Base-by-base conservation (phyloP, 2,888 invertebrate genomes). In the Aphelenchoides bicaudatus region DNA sequence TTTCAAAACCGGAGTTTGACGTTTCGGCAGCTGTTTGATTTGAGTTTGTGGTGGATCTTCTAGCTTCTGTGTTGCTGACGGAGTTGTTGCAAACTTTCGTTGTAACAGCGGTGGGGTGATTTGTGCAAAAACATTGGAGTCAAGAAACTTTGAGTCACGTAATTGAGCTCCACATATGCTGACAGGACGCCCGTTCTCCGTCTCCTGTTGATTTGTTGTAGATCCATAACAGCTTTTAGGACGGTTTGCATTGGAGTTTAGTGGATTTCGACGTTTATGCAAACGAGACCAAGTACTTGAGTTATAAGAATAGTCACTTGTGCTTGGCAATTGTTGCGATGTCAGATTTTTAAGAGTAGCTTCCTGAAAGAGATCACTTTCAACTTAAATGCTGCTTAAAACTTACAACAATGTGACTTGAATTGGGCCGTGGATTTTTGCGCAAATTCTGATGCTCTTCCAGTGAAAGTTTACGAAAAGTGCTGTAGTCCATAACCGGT, bases 391-490 rank as follows among this genome's bases (percentile, higher is more conserved):
- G n/a, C n/a, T n/a, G n/a, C n/a, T n/a, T n/a, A n/a, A n/a, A n/a
- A n/a, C n/a, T n/a, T n/a, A n/a, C n/a, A 6, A 51, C 52, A 8
- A 51, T 31, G 21, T 51, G 52, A 10, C 47, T 34, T 23, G 3
- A 34, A 13, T 23, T 1, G 1, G 37, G n/a, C n/a, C n/a, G n/a
- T n/a, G n/a, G 38, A 29, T 51, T 51, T 29, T 51, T 51, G 2
- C 52, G 31, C 23, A 10, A 34, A 10, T 38, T 34, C 16, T 43
- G 38, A 3, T 16, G 25, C 39, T 51, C 52, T 51, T 51, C 52
- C 52, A 51, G 21, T 2, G 52, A 51, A 21, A 51, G 38, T 21
- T 51, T 51, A 8, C 52, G 51, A 29, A 51, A 51, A 19, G 31
- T 51, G 8, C 30, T 29, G 52, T 51, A 51, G 37, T 16, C 23